Evolutionary conservation across 1,140 invertebrate genomes (phyloP).

Genomic region (Sitobion miscanthi): DNA sequence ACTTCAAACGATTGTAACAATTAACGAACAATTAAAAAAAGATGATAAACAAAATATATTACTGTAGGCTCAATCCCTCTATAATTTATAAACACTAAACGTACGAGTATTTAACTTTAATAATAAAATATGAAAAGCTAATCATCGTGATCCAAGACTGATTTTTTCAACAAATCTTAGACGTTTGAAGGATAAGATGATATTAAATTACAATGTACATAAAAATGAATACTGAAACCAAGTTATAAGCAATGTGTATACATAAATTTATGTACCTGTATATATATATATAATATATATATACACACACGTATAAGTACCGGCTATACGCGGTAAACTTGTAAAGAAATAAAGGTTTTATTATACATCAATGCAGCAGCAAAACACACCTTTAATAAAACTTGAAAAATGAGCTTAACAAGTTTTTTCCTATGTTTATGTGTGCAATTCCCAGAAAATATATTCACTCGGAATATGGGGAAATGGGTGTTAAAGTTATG

Average conservation of each 20-base stretch:
- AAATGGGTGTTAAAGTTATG: background rate
- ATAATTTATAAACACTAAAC: background rate
- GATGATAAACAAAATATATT: background rate
- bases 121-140: background rate
- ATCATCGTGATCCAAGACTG: background rate
- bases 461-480: background rate
- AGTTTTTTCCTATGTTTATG: slow-evolving; percentile 24
- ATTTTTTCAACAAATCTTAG: background rate
- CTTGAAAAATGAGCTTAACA: slow-evolving; percentile 44
- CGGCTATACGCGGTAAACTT: background rate
- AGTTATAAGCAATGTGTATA: background rate
- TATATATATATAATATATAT: background rate
- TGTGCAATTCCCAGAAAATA: slow-evolving; percentile 18
- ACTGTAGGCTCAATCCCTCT: background rate
- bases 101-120: background rate
- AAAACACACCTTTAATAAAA: slow-evolving; percentile 30
- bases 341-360: slow-evolving; percentile 43
- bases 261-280: background rate
- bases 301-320: background rate
- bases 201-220: background rate
- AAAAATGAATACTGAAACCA: background rate
- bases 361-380: slow-evolving; percentile 24
- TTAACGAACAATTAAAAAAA: background rate
- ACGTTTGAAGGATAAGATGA: background rate
- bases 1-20: background rate